These are phyloP conservation scores for Tipula helvola DNA, from an alignment of 2,888 invertebrate genomes.

Conservation along the genomic window DNA sequence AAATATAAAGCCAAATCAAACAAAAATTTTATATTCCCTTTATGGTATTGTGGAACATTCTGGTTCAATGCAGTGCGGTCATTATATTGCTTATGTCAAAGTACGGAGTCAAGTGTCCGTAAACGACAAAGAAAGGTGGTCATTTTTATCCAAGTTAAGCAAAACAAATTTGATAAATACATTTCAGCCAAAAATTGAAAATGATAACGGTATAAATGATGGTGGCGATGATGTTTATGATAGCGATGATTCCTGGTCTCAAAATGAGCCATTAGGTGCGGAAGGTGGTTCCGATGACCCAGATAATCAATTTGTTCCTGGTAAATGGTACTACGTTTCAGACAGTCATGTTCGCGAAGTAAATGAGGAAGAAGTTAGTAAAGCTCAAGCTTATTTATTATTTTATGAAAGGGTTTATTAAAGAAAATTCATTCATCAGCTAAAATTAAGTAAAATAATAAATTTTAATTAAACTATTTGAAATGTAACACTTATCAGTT, in stretches of 20 bases:
- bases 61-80: slow-evolving; percentile 73
- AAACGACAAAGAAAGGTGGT: slow-evolving; percentile 52
- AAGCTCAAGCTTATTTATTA: slow-evolving; percentile 84
- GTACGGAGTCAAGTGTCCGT: slow-evolving; percentile 50
- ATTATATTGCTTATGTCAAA: slow-evolving; percentile 91
- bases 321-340: slow-evolving; percentile 89
- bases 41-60: slow-evolving; percentile 95
- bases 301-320: slow-evolving; percentile 39
- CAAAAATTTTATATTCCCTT: slow-evolving; percentile 67
- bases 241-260: slow-evolving; percentile 43
- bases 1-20: slow-evolving; percentile 47
- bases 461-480: background rate
- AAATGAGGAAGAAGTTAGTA: slow-evolving; percentile 63
- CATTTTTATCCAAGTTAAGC: slow-evolving; percentile 53
- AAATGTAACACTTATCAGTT: background rate
- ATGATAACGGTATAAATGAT: slow-evolving; percentile 31
- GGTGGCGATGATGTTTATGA: slow-evolving; percentile 38
- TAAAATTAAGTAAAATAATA: background rate
- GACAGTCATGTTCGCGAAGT: slow-evolving; percentile 79
- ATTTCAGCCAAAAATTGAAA: slow-evolving; percentile 36
- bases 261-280: slow-evolving; percentile 24
- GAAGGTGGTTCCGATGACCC: slow-evolving; percentile 32
- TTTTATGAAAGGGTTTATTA: slow-evolving; percentile 91
- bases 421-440: slow-evolving; percentile 16
- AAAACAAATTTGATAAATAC: slow-evolving; percentile 40